Evolutionary conservation across 2,888 invertebrate genomes (phyloP), one percentile per base, ranked within the genome.

Genomic region (Pinctada fucata): DNA sequence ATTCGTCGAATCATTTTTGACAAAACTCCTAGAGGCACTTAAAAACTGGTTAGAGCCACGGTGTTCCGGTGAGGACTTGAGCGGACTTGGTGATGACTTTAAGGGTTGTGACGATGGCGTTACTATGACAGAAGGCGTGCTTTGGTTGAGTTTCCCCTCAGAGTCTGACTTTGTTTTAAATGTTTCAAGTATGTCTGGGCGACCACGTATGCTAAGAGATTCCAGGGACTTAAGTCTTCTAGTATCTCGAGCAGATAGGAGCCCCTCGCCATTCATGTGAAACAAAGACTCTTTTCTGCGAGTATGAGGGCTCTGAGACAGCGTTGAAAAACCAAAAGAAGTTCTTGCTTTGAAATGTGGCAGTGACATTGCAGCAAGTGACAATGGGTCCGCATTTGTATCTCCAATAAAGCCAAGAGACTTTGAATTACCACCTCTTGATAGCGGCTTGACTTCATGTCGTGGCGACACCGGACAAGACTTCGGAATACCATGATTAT

Each of bases 241-340:
- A 13, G 65, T 58, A 47, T 79, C 79, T 13, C 45, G 65, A 13
- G 71, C 51, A n/a, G 75, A 72, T 50, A 79, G 31, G 31, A 71
- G 48, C 6, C 67, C 58, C 16, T 82, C 84, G 13, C 75, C 78
- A 0, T 82, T 81, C 8, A 78, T 78, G 78, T 88, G 89, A 79
- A 89, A 87, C 45, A 90, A 79, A 0, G 89, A 90, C 73, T 90
- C 90, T 74, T 88, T 89, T n/a, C 90, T 77, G 48, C 88, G 76
- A 5, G 88, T 88, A 78, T 90, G 87, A 2, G 90, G 88, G 77
- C 79, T 84, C 76, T 90, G 88, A 10, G 85, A 79, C 48, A 90
- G 76, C 2, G 90, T 90, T 10, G 88, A 85, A 74, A 90, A 89
- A 4, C 89, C 89, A 70, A 79, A 89, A 2, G 86, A 83, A 0